phyloP scores from a whole-genome alignment of 23 tunicate genomes.

The Oikopleura vanhoeffeni region DNA sequence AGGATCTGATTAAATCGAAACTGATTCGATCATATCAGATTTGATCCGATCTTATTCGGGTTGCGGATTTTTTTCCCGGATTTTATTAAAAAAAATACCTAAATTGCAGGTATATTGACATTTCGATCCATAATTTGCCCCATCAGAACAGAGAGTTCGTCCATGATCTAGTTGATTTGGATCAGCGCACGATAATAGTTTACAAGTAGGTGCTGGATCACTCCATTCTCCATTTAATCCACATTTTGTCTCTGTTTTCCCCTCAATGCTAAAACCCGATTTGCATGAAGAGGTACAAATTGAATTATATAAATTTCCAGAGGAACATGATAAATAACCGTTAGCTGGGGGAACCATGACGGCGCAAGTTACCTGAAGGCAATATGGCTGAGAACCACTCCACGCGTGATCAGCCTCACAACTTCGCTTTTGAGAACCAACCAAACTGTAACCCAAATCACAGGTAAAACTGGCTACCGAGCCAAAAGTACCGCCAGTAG shows the following conservation, averaged over 20 bases:
- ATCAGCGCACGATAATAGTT: neutral
- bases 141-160: constrained; percentile 7
- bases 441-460: constrained; percentile 40
- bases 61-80: constrained; percentile 23
- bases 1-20: too few species aligned
- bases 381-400: constrained; percentile 19
- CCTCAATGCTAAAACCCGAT: neutral
- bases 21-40: too few species aligned
- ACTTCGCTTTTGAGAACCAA: constrained; percentile 32
- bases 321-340: neutral
- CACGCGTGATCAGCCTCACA: constrained; percentile 41
- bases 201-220: neutral
- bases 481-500: constrained; percentile 24
- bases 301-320: neutral
- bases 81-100: constrained; percentile 40
- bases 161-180: neutral
- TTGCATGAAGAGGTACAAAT: neutral
- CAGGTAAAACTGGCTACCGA: constrained; percentile 42
- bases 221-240: neutral
- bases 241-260: neutral
- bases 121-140: constrained; percentile 23
- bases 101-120: constrained; percentile 35
- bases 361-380: neutral
- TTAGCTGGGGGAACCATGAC: neutral
- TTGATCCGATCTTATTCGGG: too few species aligned